phyloP scores from a whole-genome alignment of 2,888 invertebrate species.

The Nymphalis polychloros region DNA sequence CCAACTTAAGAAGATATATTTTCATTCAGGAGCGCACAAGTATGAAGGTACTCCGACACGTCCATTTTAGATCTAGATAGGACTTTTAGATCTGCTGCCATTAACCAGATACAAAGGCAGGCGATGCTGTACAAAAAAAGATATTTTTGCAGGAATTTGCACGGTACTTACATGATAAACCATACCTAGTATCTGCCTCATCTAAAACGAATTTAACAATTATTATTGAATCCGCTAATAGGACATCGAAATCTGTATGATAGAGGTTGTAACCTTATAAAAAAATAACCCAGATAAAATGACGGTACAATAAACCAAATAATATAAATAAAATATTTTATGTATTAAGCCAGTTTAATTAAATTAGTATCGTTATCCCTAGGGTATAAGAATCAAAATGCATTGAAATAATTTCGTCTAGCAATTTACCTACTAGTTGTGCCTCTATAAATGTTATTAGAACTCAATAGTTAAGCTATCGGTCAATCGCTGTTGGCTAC shows the following conservation, averaged over 20 bases:
- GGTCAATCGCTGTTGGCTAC: slow-evolving; percentile 47
- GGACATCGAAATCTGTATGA: slow-evolving; percentile 36
- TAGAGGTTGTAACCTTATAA: slow-evolving; percentile 56
- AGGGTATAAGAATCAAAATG: slow-evolving; percentile 12
- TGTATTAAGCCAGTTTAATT: neutral
- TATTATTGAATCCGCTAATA: slow-evolving; percentile 10
- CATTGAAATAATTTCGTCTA: slow-evolving; percentile 1
- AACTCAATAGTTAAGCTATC: slow-evolving; percentile 53
- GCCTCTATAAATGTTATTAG: slow-evolving; percentile 52
- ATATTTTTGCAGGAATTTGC: neutral
- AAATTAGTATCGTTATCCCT: neutral
- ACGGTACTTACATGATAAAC: too few species aligned
- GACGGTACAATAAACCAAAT: slow-evolving; percentile 6
- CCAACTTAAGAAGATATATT: too few species aligned
- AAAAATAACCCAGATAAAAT: slow-evolving; percentile 51
- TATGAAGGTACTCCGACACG: too few species aligned
- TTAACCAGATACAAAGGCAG: too few species aligned
- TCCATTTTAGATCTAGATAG: too few species aligned
- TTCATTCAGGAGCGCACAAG: too few species aligned
- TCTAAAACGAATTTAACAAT: neutral
- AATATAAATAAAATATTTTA: neutral
- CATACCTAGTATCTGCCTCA: too few species aligned
- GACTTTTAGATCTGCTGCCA: too few species aligned
- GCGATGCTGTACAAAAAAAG: neutral
- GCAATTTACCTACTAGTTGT: slow-evolving; percentile 23